Conservation (phyloP, 35 echinoderm and acorn worm genomes). For the Lytechinus pictus region DNA sequence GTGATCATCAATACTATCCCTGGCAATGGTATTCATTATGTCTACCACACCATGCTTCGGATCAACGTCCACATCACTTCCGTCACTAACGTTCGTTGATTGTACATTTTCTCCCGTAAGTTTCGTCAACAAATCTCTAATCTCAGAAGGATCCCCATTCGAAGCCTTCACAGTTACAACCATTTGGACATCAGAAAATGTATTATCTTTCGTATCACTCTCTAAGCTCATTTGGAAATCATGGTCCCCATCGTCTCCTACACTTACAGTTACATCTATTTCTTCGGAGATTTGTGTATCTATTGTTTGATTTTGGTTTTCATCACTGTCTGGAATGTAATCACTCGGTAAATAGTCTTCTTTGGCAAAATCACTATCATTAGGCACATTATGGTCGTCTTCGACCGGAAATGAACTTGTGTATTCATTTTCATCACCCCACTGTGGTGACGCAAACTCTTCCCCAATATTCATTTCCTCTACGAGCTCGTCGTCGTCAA, state of each 20-base stretch:
- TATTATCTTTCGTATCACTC: not conserved
- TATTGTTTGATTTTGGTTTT: not conserved
- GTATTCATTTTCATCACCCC: not conserved
- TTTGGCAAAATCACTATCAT: conserved; percentile 1
- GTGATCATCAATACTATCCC: not conserved
- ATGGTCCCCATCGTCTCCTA: not conserved
- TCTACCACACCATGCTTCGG: not conserved
- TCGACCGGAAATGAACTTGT: not conserved
- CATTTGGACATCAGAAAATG: not conserved
- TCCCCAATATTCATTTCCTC: not conserved
- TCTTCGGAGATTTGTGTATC: not conserved
- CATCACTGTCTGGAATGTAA: not conserved
- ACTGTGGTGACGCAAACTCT: not conserved
- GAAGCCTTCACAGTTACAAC: not conserved
- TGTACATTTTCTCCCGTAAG: not conserved
- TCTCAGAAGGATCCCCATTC: not conserved
- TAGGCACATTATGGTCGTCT: not conserved
- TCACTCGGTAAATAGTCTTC: not conserved
- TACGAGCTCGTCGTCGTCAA: not conserved
- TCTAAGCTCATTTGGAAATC: not conserved
- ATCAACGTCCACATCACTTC: not conserved
- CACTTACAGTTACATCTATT: not conserved
- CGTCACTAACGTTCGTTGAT: not conserved
- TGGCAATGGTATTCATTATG: not conserved
- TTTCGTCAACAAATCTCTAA: not conserved